Percentiles rank a stretch among this genome's conserved stretches.
phyloP scores from a whole-genome alignment of 2,797 vertebrate genomes.

The Ptychobarbus kaznakovi region DNA sequence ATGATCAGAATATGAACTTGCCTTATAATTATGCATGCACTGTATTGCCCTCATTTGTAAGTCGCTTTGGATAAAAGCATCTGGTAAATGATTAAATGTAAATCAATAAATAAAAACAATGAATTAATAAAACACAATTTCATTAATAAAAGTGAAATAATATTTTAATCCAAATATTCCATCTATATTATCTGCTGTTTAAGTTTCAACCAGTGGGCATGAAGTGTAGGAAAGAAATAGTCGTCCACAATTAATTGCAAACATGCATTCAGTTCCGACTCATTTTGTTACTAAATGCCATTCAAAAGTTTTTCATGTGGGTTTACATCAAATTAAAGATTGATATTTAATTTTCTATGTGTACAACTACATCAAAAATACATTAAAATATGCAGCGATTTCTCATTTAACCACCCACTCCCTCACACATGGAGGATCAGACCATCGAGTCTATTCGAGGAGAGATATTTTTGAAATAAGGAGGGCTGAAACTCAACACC shows the following conservation, averaged over 20 bases:
- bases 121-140: background rate
- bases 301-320: background rate
- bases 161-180: background rate
- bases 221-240: background rate
- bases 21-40: background rate
- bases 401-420: background rate
- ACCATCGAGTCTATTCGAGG: constrained; percentile 28
- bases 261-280: background rate
- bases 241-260: background rate
- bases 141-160: background rate
- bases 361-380: constrained; percentile 7
- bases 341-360: background rate
- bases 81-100: background rate
- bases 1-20: background rate
- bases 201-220: background rate
- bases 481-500: constrained; percentile 15
- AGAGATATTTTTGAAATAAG: constrained; percentile 26
- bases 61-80: background rate
- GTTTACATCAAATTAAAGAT: constrained; percentile 1
- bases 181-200: background rate
- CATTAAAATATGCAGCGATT: background rate
- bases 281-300: background rate
- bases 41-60: background rate
- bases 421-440: background rate
- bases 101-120: background rate